phyloP scores from a whole-genome alignment of 2,797 vertebrate species.

The Enteromius radiatus region DNA sequence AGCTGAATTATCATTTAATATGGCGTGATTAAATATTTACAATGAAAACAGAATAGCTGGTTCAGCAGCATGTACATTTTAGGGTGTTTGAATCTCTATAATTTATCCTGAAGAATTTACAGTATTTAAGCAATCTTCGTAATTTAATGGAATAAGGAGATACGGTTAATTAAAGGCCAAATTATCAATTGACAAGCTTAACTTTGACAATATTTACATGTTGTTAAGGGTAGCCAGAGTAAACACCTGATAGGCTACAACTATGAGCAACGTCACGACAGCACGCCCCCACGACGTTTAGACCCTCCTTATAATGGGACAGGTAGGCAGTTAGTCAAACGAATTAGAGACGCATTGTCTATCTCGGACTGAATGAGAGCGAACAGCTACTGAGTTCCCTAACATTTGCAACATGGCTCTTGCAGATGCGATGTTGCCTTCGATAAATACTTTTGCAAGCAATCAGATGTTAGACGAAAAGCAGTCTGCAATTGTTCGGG shows the following conservation, averaged over 20 bases:
- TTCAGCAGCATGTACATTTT: background rate
- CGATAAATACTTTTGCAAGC: slow-evolving; percentile 72
- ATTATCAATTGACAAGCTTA: background rate
- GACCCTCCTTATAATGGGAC: slow-evolving; percentile 52
- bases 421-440: slow-evolving; percentile 77
- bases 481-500: slow-evolving; percentile 73
- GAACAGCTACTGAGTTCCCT: background rate
- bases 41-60: background rate
- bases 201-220: slow-evolving; percentile 26
- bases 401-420: slow-evolving; percentile 75
- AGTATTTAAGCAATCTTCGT: background rate
- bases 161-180: slow-evolving; percentile 23
- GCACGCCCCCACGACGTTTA: slow-evolving; percentile 63
- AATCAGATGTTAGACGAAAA: slow-evolving; percentile 72
- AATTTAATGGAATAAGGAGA: slow-evolving; percentile 6
- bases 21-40: background rate
- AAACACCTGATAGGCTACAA: slow-evolving; percentile 22
- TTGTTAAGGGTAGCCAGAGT: slow-evolving; percentile 32
- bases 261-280: slow-evolving; percentile 11
- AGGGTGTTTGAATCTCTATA: background rate
- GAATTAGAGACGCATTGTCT: slow-evolving; percentile 8
- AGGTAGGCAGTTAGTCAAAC: slow-evolving; percentile 23
- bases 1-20: background rate
- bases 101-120: background rate
- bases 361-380: slow-evolving; percentile 44